Conservation (phyloP, 2,113 vertebrate species). For the Todiramphus saurophagus region DNA sequence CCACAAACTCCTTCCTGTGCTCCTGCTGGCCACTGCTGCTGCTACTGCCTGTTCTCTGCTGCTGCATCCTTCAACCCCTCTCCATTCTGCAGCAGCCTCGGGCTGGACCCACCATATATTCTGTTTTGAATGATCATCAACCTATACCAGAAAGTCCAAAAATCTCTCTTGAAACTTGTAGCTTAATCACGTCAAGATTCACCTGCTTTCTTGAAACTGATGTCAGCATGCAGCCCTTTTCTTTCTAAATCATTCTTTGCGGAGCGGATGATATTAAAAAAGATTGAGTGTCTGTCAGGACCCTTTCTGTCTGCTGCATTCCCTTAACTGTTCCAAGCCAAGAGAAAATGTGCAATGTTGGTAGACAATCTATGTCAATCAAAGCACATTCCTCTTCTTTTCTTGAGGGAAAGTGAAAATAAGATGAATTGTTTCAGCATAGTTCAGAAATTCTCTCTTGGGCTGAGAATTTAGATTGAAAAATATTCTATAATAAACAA, state of each 20-base stretch:
- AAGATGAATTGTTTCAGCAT: background rate
- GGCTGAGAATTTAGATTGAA: background rate
- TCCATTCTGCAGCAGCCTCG: background rate
- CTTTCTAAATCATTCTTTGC: background rate
- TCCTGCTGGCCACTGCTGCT: background rate
- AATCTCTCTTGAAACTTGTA: background rate
- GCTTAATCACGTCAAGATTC: background rate
- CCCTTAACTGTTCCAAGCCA: background rate
- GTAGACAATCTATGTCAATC: background rate
- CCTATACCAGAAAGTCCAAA: background rate
- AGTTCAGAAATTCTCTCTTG: background rate
- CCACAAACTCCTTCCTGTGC: background rate
- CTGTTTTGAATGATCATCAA: background rate
- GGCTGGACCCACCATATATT: background rate
- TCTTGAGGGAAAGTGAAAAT: background rate
- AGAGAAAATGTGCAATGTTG: background rate
- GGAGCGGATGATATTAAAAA: background rate
- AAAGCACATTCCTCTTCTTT: background rate
- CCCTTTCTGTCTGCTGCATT: conserved; percentile 33
- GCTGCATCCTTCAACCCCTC: background rate
- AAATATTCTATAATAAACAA: background rate
- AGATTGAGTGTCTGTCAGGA: background rate
- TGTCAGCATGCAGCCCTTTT: background rate
- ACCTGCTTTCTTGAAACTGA: background rate
- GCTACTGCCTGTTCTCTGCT: background rate